Evolutionary conservation across 2,888 invertebrate species (phyloP).

Genomic region (Smittia sp.): DNA sequence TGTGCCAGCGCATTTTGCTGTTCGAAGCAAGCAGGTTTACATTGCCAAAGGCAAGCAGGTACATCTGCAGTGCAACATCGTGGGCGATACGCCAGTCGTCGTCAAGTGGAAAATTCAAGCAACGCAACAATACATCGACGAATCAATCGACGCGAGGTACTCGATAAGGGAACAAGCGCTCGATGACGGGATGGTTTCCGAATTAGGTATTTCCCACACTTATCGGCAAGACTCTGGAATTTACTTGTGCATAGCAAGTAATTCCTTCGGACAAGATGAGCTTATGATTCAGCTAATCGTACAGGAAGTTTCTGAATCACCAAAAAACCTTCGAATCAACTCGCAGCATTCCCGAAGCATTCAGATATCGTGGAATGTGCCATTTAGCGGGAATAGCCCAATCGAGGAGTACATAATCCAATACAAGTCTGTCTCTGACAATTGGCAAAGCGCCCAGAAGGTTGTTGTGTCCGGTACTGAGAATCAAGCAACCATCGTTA

Average conservation of each 20-base stretch:
- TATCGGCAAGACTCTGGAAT: slow-evolving; percentile 85
- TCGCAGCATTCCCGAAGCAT: slow-evolving; percentile 81
- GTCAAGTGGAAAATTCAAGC: slow-evolving; percentile 72
- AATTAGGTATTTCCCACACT: slow-evolving; percentile 78
- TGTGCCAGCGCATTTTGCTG: slow-evolving; percentile 81
- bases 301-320: slow-evolving; percentile 88
- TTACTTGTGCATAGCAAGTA: slow-evolving; percentile 82
- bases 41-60: slow-evolving; percentile 80
- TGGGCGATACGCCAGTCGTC: slow-evolving; percentile 83
- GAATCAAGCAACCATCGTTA: slow-evolving; percentile 74
- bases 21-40: slow-evolving; percentile 77
- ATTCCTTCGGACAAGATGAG: slow-evolving; percentile 86
- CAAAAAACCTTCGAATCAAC: slow-evolving; percentile 78
- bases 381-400: slow-evolving; percentile 84
- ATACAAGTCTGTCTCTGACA: slow-evolving; percentile 82
- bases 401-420: slow-evolving; percentile 86
- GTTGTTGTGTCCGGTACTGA: slow-evolving; percentile 79
- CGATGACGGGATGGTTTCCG: slow-evolving; percentile 79
- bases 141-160: slow-evolving; percentile 70
- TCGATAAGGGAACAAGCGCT: slow-evolving; percentile 73
- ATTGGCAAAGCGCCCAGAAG: slow-evolving; percentile 80
- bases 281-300: slow-evolving; percentile 87
- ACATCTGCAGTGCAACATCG: slow-evolving; percentile 79
- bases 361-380: slow-evolving; percentile 84
- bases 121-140: slow-evolving; percentile 71